Conservation (phyloP, 2,797 vertebrate genomes). For the Cryptoblepharus egeriae region DNA sequence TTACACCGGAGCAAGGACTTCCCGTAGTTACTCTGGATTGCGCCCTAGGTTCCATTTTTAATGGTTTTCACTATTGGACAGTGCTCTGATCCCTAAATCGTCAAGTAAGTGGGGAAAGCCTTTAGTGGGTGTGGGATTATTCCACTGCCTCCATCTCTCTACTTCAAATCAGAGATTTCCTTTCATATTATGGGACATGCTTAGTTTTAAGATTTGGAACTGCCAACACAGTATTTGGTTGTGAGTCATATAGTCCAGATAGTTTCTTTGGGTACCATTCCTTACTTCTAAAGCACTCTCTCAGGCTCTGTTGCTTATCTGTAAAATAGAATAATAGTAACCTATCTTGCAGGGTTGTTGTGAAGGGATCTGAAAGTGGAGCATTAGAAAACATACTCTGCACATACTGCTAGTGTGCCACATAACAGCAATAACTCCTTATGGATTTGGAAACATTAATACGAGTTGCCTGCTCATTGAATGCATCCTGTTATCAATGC, state of each 20-base stretch:
- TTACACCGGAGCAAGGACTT: too few relatives aligned
- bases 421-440: neutral
- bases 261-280: neutral
- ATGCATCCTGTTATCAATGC: neutral
- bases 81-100: too few relatives aligned
- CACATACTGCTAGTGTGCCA: neutral
- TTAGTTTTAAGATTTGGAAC: neutral
- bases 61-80: too few relatives aligned
- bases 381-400: too few relatives aligned
- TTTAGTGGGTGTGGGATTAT: neutral
- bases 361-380: too few relatives aligned
- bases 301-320: neutral
- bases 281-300: neutral
- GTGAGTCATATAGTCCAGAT: neutral
- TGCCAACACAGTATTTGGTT: neutral
- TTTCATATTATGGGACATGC: neutral
- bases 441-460: neutral
- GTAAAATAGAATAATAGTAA: neutral
- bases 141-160: neutral
- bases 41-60: too few relatives aligned
- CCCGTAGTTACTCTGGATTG: too few relatives aligned
- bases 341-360: neutral
- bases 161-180: neutral
- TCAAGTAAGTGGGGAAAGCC: too few relatives aligned
- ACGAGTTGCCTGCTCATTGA: neutral